Evolutionary conservation across 2,113 vertebrate species (phyloP).

Genomic region (Apteryx owenii): DNA sequence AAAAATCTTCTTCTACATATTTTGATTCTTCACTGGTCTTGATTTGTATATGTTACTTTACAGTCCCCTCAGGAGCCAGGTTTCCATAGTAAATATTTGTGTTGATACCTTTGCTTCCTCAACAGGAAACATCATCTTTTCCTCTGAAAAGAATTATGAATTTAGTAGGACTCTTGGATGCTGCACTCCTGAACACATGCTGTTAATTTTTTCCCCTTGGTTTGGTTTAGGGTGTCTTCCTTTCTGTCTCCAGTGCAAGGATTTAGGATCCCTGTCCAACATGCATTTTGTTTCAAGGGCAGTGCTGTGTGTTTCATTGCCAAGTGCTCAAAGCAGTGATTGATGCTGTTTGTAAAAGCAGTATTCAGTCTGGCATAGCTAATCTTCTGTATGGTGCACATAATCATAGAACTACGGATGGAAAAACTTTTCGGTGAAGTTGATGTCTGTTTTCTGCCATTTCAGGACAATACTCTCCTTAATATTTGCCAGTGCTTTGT

Average conservation of each 20-base stretch:
- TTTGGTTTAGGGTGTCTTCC: background rate
- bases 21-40: background rate
- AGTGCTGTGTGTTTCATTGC: background rate
- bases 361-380: background rate
- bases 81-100: background rate
- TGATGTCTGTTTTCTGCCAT: background rate
- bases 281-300: background rate
- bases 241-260: background rate
- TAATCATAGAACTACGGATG: background rate
- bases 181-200: background rate
- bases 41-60: background rate
- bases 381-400: background rate
- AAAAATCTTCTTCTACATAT: background rate
- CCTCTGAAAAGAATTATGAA: background rate
- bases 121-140: background rate
- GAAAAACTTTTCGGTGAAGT: background rate
- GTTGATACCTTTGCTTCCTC: background rate
- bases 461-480: background rate
- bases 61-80: background rate
- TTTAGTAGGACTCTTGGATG: background rate
- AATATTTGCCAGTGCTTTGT: background rate
- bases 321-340: background rate
- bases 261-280: background rate
- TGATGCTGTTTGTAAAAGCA: constrained; percentile 2
- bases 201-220: background rate